Percentiles rank a stretch among this genome's conserved stretches.
Conservation (phyloP, 2,888 invertebrate species). For the Diogma glabrata region DNA sequence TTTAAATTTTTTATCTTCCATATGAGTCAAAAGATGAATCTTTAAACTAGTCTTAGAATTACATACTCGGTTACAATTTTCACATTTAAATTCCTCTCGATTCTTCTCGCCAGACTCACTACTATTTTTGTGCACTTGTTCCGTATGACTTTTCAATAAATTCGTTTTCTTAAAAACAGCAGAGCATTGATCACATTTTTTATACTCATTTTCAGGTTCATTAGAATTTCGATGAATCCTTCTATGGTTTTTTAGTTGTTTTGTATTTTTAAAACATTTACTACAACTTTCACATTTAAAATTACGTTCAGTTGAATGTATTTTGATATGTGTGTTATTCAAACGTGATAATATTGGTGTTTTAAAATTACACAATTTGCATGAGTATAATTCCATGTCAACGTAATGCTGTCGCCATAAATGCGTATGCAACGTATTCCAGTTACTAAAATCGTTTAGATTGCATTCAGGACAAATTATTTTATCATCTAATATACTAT, state of each 20-base stretch:
- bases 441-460: slow-evolving; percentile 40
- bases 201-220: slow-evolving; percentile 20
- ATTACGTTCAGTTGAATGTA: slow-evolving; percentile 47
- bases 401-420: slow-evolving; percentile 66
- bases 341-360: slow-evolving; percentile 58
- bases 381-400: slow-evolving; percentile 68
- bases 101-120: slow-evolving; percentile 35
- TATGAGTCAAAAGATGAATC: slow-evolving; percentile 39
- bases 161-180: slow-evolving; percentile 30
- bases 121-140: slow-evolving; percentile 36
- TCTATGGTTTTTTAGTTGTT: slow-evolving; percentile 68
- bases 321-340: slow-evolving; percentile 61
- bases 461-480: slow-evolving; percentile 56
- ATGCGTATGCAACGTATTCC: slow-evolving; percentile 63
- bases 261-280: slow-evolving; percentile 67
- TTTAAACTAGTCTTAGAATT: slow-evolving; percentile 40
- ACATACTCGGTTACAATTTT: slow-evolving; percentile 28
- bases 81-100: slow-evolving; percentile 44
- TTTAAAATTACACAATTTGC: slow-evolving; percentile 63
- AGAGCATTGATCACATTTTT: slow-evolving; percentile 36
- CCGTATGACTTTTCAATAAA: slow-evolving; percentile 41
- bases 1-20: slow-evolving; percentile 43
- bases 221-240: slow-evolving; percentile 38
- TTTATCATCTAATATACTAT: slow-evolving; percentile 24
- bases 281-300: slow-evolving; percentile 53